phyloP scores from a whole-genome alignment of 1,140 invertebrate genomes.

The Oncopeltus fasciatus region DNA sequence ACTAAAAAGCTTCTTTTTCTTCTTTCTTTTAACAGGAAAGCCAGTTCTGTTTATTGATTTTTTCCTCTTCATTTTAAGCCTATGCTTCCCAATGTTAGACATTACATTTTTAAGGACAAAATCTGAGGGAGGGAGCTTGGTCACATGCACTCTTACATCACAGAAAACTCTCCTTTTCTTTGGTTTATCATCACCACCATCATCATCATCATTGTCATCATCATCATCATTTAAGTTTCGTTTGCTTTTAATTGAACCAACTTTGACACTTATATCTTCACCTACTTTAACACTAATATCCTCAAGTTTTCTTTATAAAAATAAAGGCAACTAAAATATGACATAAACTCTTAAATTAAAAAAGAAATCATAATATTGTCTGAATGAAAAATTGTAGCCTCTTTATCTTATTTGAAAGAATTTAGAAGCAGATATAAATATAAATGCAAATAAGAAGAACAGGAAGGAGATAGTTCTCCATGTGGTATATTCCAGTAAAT shows the following conservation, averaged over 20 bases:
- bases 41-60: constrained; percentile 71
- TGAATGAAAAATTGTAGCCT: too few species aligned
- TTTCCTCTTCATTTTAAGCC: constrained; percentile 38
- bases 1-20: constrained; percentile 49
- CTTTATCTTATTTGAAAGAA: too few species aligned
- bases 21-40: constrained; percentile 69
- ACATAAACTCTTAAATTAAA: too few species aligned
- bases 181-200: too few species aligned
- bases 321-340: too few species aligned
- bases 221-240: constrained; percentile 14
- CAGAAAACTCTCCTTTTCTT: constrained; percentile 39
- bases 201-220: too few species aligned
- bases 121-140: constrained; percentile 33
- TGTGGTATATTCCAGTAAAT: too few species aligned
- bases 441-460: too few species aligned
- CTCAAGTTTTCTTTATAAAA: neutral
- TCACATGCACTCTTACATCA: constrained; percentile 38
- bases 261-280: neutral
- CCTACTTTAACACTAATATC: neutral
- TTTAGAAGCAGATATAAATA: too few species aligned
- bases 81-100: constrained; percentile 13
- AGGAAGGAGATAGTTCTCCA: too few species aligned
- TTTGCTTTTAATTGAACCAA: constrained; percentile 10
- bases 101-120: constrained; percentile 26
- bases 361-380: too few species aligned